Base-by-base conservation (phyloP, 2,113 vertebrate species). In the Forbesichthys agassizii region DNA sequence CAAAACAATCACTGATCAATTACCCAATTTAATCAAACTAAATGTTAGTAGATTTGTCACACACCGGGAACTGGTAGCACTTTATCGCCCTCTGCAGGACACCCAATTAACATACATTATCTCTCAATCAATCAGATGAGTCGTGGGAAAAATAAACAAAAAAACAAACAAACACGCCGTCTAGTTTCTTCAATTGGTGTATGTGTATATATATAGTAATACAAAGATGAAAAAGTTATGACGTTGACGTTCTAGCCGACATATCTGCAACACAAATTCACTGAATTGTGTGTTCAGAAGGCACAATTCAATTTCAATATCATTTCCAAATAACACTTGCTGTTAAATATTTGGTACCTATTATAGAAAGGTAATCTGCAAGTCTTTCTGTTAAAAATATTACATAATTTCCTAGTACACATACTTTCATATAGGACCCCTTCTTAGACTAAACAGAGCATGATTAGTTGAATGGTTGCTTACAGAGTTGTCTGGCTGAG, bases 31-130 rank as follows among this genome's bases (percentile, higher is more conserved):
- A 27, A 27, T 27, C 27, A 27, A 27, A 27, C 27, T 27, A 27
- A 27, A 27, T 27, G 27, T 27, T 27, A 27, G 27, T 27, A 27
- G 27, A 27, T 27, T 27, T 20, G 20, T 20, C 2, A 27, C 27
- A 27, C 27, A 27, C 27, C 27, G 27, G 27, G 27, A 27, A 27
- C 27, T 42, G 5, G 7, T 8, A 74, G 79, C 77, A 84, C 83
- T 85, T 73, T 80, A 80, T 67, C 81, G 55, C 77, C 86, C 78
- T 80, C 86, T 89, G 62, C 70, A 83, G 88, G 86, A 76, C 46
- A 60, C 59, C 47, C 48, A 11, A 1, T 12, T 9, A 8, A 57
- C 48, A 57, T 53, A 53, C 16, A 11, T 27, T 2, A 27, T 27
- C 27, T 27, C 27, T 27, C 27, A 27, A 27, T 27, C 20, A 27